A percentile compares a stretch with the other conserved stretches of the same genome.
Conservation (phyloP, 2,797 vertebrate genomes). For the Eulemur mongoz region DNA sequence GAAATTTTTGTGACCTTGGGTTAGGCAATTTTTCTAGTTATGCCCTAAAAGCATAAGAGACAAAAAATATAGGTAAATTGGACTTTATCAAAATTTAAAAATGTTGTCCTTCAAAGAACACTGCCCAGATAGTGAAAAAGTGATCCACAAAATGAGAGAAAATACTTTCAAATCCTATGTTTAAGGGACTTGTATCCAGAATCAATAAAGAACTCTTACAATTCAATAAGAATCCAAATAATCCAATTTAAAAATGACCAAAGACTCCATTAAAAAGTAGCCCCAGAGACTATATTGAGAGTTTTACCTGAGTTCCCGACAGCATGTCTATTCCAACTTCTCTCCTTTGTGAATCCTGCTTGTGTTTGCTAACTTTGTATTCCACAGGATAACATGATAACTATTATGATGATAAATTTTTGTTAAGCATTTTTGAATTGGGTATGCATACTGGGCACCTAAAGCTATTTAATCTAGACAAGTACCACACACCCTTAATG, state of each 20-base stretch:
- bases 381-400: background rate
- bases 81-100: background rate
- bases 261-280: background rate
- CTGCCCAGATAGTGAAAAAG: background rate
- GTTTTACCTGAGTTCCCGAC: background rate
- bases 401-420: background rate
- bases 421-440: background rate
- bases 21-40: background rate
- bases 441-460: background rate
- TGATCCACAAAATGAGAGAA: background rate
- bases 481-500: background rate
- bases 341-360: background rate
- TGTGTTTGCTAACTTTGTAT: background rate
- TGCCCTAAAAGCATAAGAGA: background rate
- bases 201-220: background rate
- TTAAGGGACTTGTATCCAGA: background rate
- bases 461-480: background rate
- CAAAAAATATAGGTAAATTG: background rate
- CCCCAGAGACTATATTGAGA: background rate
- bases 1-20: background rate
- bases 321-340: background rate
- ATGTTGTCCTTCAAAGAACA: background rate
- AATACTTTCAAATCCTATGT: constrained; percentile 2
- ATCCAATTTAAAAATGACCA: background rate
- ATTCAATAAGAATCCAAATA: constrained; percentile 37